Evolutionary conservation across 2,113 vertebrate genomes (phyloP).

Genomic region (Polypterus bichir): DNA sequence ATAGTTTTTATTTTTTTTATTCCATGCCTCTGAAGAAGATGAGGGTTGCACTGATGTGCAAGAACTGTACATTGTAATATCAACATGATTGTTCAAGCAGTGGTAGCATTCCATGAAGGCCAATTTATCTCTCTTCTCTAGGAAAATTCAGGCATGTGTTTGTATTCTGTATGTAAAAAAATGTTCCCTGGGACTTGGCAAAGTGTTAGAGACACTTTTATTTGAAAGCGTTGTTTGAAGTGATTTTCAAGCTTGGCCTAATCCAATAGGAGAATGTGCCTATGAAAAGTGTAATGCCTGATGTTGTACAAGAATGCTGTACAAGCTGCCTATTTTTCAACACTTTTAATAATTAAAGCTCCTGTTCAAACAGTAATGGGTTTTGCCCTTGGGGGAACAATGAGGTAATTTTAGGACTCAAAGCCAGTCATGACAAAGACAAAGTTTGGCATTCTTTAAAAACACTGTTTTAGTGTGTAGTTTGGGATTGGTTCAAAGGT

Average conservation of each 20-base stretch:
- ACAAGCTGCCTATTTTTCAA: slow-evolving; percentile 19
- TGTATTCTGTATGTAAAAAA: slow-evolving; percentile 17
- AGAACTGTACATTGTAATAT: background rate
- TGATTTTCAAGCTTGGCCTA: slow-evolving; percentile 20
- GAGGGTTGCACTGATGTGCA: too few relatives aligned
- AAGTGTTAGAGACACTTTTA: slow-evolving; percentile 13
- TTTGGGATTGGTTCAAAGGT: slow-evolving; percentile 55
- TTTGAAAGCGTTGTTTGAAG: slow-evolving; percentile 19
- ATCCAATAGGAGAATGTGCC: slow-evolving; percentile 17
- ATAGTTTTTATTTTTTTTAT: too few relatives aligned
- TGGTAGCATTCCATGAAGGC: slow-evolving; percentile 15
- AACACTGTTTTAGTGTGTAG: slow-evolving; percentile 31
- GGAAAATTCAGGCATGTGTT: slow-evolving; percentile 17
- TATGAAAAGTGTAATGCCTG: slow-evolving; percentile 13
- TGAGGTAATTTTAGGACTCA: slow-evolving; percentile 52
- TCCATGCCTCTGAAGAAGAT: too few relatives aligned
- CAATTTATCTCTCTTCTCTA: slow-evolving; percentile 18
- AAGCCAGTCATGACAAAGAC: slow-evolving; percentile 47
- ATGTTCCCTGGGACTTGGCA: slow-evolving; percentile 16
- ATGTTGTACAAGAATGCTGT: slow-evolving; percentile 14
- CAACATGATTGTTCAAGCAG: slow-evolving; percentile 14
- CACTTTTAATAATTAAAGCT: slow-evolving; percentile 30
- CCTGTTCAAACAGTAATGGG: slow-evolving; percentile 43
- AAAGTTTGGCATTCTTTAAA: slow-evolving; percentile 43
- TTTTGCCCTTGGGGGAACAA: slow-evolving; percentile 46